phyloP scores from a whole-genome alignment of 2,113 vertebrate genomes.

The Lathamus discolor region DNA sequence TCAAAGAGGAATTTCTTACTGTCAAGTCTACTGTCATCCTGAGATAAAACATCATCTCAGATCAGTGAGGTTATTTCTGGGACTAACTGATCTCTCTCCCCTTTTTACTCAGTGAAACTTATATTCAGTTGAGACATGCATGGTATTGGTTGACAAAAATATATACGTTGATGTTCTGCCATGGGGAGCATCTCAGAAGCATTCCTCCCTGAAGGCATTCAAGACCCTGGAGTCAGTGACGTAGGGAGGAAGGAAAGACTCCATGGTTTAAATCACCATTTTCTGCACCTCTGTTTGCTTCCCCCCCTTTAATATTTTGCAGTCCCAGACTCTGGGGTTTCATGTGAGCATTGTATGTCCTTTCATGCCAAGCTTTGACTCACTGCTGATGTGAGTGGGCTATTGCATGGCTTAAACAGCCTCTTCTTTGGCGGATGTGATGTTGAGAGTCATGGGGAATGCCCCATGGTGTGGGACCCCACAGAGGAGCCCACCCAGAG shows the following conservation, averaged over 20 bases:
- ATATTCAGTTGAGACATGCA: not conserved
- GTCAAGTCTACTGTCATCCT: not conserved
- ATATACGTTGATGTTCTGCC: not conserved
- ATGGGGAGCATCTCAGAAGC: not conserved
- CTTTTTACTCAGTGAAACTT: not conserved
- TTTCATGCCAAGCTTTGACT: not conserved
- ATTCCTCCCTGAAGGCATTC: not conserved
- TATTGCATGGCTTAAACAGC: accelerated
- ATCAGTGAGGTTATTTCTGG: not conserved
- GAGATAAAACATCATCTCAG: not conserved
- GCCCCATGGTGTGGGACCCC: not conserved
- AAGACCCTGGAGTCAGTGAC: not conserved
- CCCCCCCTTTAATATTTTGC: not conserved
- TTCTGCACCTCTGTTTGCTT: not conserved
- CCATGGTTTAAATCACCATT: not conserved
- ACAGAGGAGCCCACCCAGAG: not conserved
- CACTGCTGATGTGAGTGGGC: accelerated
- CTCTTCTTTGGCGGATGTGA: no score
- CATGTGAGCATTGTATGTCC: no score
- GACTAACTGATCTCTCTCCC: not conserved
- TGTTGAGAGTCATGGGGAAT: accelerated
- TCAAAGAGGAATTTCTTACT: not conserved
- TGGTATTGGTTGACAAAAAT: not conserved
- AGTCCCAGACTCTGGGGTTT: not conserved
- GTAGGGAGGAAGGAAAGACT: not conserved